Evolutionary conservation across 1,140 invertebrate species (phyloP), one percentile per base, ranked within the genome.

Genomic region (Agraylea sexmaculata): DNA sequence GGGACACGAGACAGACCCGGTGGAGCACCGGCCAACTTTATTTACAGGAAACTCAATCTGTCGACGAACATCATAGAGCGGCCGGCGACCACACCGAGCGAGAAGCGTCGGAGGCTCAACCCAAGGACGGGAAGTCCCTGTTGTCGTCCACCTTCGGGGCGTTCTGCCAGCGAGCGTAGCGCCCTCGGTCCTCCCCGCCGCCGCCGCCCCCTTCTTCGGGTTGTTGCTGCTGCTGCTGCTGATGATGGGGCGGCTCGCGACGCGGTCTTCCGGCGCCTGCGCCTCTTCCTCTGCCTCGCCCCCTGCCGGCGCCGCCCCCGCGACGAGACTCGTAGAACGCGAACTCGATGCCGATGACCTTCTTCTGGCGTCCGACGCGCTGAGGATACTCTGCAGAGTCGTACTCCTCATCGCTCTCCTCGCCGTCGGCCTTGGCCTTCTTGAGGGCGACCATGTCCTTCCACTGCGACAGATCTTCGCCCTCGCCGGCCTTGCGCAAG

Each of bases 111-210:
- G n/a, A n/a, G n/a, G n/a, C 61, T 73, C 81, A 87, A 60, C 83
- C 81, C 57, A 92, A 71, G 53, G 86, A 88, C 46, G 91, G 91
- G 67, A 95, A 94, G 68, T 92, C 89, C 57, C 84, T 80, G 69
- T 89, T 89, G 67, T 95, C 89, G 60, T 93, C 87, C 35, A 95
- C 87, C 62, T 90, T 91, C 15, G 91, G 91, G 55, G 88, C 88
- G 46, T 77, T 66, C 19, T 62, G 64, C 12, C 62, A 59, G 43
- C 57, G 58, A 32, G 56, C 52, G 22, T 51, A 49, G 11, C 32
- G 44, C 15, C 53, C 45, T 33, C 60, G 54, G 47, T 59, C 57
- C 56, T 59, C 50, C 3, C 43, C 43, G 25, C 43, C 37, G 1
- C 31, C 5, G 13, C 37, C 25, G 3, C 27, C 37, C 7, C 36